Percentiles rank a stretch among this genome's conserved stretches.
Evolutionary conservation across 2,888 invertebrate genomes (phyloP).

Genomic region (Callyntrura guangdongensis): DNA sequence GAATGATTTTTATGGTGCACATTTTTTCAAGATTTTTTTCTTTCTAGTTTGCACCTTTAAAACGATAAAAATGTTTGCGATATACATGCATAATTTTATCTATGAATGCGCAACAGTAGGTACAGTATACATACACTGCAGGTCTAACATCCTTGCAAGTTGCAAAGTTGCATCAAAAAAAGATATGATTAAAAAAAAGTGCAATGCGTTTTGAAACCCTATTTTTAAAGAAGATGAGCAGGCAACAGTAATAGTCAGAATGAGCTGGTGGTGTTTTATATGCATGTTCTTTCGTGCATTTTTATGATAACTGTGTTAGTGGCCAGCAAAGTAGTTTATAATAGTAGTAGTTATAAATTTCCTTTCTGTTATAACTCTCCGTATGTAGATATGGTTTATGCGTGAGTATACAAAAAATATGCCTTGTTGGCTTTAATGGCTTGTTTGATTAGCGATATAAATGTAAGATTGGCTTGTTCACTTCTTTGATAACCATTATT

Average conservation of each 20-base stretch:
- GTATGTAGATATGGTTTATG: background rate
- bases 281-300: constrained; percentile 5
- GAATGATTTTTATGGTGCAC: constrained; percentile 43
- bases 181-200: background rate
- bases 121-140: background rate
- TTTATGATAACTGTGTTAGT: constrained; percentile 38
- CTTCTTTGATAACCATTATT: constrained; percentile 64
- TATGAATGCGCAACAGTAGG: background rate
- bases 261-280: constrained; percentile 6
- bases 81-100: background rate
- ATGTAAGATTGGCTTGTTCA: constrained; percentile 72
- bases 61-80: constrained; percentile 35
- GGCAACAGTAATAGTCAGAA: constrained; percentile 13
- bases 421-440: constrained; percentile 69
- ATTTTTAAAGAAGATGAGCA: constrained; percentile 31
- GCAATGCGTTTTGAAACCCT: constrained; percentile 12
- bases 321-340: constrained; percentile 6
- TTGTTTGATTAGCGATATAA: constrained; percentile 79
- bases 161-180: constrained; percentile 15
- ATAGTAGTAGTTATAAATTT: constrained; percentile 59
- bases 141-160: background rate
- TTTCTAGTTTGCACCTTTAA: constrained; percentile 49
- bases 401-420: constrained; percentile 22
- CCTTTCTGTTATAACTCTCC: constrained; percentile 44
- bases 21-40: constrained; percentile 28